These are phyloP conservation scores for Vireo altiloquus DNA, from an alignment of 2,113 vertebrate species.

Conservation along the genomic window DNA sequence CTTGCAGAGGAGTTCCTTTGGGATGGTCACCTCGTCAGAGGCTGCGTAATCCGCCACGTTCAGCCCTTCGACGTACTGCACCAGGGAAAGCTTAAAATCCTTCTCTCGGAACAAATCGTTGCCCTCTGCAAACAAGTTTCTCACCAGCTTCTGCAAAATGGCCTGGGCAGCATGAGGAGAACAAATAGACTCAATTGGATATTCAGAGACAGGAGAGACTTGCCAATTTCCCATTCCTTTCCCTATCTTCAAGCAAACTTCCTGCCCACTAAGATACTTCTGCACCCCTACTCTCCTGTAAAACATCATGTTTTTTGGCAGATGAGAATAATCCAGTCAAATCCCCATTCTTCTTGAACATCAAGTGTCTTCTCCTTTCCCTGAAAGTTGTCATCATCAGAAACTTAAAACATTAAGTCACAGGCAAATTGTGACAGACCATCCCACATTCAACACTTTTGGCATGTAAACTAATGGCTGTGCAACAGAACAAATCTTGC, in stretches of 20 bases:
- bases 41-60: constrained; percentile 83
- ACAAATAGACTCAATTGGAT: not conserved
- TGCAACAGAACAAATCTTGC: not conserved
- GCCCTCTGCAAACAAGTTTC: constrained; percentile 88
- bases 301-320: not conserved
- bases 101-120: constrained; percentile 83
- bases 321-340: not conserved
- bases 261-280: not conserved
- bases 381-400: not conserved
- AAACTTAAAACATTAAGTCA: not conserved
- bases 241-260: not conserved
- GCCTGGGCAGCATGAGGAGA: constrained; percentile 63
- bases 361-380: not conserved
- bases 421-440: not conserved
- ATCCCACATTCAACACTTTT: not conserved
- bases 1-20: constrained; percentile 82
- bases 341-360: not conserved
- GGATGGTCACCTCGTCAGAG: constrained; percentile 79
- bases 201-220: not conserved
- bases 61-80: constrained; percentile 87
- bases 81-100: constrained; percentile 77
- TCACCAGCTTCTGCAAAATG: constrained; percentile 86
- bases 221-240: not conserved
- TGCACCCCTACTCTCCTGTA: not conserved
- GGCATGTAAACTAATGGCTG: not conserved